These are phyloP conservation scores for Monodelphis domestica DNA, from an alignment of 2,797 vertebrate species.

Conservation along the genomic window DNA sequence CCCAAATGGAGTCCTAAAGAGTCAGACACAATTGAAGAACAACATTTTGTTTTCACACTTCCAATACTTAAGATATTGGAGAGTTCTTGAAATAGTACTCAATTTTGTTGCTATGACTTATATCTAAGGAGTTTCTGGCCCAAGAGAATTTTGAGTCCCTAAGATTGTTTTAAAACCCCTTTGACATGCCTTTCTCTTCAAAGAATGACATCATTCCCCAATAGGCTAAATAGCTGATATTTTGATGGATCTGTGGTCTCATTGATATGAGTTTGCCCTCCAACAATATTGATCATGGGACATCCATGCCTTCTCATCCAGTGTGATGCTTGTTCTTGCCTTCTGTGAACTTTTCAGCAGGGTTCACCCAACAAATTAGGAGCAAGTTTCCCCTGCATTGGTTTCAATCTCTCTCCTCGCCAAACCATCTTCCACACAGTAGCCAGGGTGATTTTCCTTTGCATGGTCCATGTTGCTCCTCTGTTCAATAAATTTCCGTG, in stretches of 20 bases:
- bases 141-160: not conserved
- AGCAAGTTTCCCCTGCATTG: not conserved
- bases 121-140: conserved; percentile 22
- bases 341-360: not conserved
- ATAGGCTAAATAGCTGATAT: not conserved
- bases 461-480: not conserved
- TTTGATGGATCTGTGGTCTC: not conserved
- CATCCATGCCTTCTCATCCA: not conserved
- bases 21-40: not conserved
- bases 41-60: not conserved
- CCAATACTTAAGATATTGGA: conserved; percentile 22
- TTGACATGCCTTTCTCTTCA: conserved; percentile 4
- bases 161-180: conserved; percentile 22
- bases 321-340: not conserved
- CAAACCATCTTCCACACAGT: not conserved
- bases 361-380: not conserved
- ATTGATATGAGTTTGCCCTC: not conserved
- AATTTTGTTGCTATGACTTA: not conserved
- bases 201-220: not conserved
- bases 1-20: not conserved
- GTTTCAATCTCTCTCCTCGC: not conserved
- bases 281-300: not conserved
- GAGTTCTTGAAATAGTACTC: conserved; percentile 30
- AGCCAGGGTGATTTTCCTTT: not conserved
- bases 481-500: not conserved